phyloP scores from a whole-genome alignment of 2,797 vertebrate species.

The Vespertilio murinus region DNA sequence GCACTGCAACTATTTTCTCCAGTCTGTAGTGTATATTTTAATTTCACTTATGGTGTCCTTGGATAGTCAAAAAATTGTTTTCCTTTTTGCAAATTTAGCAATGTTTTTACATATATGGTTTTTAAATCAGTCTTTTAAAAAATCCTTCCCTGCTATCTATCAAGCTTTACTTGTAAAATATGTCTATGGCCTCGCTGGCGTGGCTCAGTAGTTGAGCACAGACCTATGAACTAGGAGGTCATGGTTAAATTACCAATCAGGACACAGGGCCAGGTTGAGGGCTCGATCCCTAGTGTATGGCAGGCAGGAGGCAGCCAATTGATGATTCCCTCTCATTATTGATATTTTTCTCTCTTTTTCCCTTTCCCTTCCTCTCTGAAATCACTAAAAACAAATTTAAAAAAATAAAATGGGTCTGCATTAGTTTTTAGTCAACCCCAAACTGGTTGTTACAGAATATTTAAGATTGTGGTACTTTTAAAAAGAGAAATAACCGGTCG shows the following conservation, averaged over 20 bases:
- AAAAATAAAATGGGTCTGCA: neutral
- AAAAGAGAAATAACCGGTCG: neutral
- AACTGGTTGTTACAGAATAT: neutral
- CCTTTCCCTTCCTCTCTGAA: too few relatives aligned
- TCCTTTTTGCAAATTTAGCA: neutral
- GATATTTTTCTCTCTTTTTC: too few relatives aligned
- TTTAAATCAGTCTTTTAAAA: constrained; percentile 19
- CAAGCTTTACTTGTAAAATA: neutral
- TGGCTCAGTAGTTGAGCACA: too few relatives aligned
- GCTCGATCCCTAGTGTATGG: too few relatives aligned
- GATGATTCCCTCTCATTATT: too few relatives aligned
- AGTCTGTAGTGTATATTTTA: neutral
- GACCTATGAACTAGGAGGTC: too few relatives aligned
- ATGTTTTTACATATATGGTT: neutral
- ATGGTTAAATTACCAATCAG: too few relatives aligned
- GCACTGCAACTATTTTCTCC: neutral
- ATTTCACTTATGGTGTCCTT: neutral
- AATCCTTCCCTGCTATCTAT: neutral
- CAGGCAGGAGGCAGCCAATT: too few relatives aligned
- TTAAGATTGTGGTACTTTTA: neutral
- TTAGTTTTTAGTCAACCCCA: neutral
- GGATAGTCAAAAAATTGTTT: neutral
- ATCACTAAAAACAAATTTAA: too few relatives aligned
- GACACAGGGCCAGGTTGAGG: too few relatives aligned
- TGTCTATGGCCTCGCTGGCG: neutral